Percentiles rank a stretch among this genome's conserved stretches.
Conservation (phyloP, 2,888 invertebrate species). For the Shargacucullia verbasci region DNA sequence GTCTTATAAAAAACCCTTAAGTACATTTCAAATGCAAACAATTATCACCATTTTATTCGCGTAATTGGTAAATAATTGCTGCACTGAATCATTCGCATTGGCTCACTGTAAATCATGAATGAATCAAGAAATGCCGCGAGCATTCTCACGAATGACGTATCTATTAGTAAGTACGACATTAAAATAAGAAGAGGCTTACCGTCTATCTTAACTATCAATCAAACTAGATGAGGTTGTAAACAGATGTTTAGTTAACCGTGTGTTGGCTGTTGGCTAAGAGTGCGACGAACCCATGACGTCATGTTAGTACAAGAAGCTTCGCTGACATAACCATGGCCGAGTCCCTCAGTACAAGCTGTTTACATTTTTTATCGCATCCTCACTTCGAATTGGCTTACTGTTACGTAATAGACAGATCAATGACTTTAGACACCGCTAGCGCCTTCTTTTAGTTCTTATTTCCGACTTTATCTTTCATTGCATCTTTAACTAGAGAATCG, state of each 20-base stretch:
- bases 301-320: conserved; percentile 20
- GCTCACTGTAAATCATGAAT: conserved; percentile 26
- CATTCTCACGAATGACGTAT: conserved; percentile 18
- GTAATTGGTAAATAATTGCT: conserved; percentile 17
- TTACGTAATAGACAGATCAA: conserved; percentile 63
- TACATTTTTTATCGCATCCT: conserved; percentile 71
- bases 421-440: conserved; percentile 53
- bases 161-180: conserved; percentile 8
- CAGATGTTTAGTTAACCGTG: conserved; percentile 10
- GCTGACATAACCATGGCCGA: conserved; percentile 27
- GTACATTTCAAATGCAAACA: too few species aligned
- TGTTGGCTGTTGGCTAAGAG: conserved; percentile 43
- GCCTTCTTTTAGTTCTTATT: conserved; percentile 15
- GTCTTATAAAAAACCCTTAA: too few species aligned
- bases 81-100: conserved; percentile 22
- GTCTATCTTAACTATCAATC: conserved; percentile 24
- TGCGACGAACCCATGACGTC: conserved; percentile 64
- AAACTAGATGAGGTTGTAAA: conserved; percentile 21
- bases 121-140: conserved; percentile 21
- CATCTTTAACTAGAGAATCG: background rate
- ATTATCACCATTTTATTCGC: background rate
- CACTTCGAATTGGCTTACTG: conserved; percentile 48
- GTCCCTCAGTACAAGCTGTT: conserved; percentile 59
- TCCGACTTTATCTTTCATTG: conserved; percentile 5
- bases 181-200: conserved; percentile 25